Percentiles rank a stretch among this genome's conserved stretches.
Evolutionary conservation across 2,113 vertebrate species (phyloP).

Genomic region (Azemiops feae): DNA sequence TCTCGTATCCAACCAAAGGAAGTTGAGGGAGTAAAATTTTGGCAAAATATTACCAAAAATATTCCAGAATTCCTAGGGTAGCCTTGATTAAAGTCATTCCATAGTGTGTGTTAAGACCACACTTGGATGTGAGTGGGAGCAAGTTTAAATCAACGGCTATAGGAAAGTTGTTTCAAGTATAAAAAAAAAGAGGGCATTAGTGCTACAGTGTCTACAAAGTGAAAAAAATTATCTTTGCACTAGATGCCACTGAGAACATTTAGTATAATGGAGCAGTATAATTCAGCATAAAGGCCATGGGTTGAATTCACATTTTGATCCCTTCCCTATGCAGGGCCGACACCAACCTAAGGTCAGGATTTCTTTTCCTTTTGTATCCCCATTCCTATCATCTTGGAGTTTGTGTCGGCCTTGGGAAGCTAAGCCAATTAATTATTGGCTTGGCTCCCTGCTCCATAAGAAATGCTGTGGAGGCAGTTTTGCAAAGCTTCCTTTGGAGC

Average conservation of each 20-base stretch:
- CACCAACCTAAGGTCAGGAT: neutral
- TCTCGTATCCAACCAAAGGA: conserved; percentile 17
- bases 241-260: neutral
- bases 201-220: conserved; percentile 2
- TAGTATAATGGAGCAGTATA: neutral
- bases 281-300: neutral
- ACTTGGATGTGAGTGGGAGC: conserved; percentile 27
- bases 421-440: neutral
- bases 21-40: conserved; percentile 9
- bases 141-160: neutral
- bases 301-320: neutral
- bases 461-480: neutral
- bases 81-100: conserved; percentile 25
- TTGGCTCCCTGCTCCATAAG: neutral
- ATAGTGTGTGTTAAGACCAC: neutral
- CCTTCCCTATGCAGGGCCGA: neutral
- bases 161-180: conserved; percentile 3
- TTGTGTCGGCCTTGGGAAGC: neutral
- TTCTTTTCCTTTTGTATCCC: neutral
- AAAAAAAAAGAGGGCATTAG: neutral
- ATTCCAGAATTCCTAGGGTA: conserved; percentile 28
- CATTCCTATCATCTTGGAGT: neutral
- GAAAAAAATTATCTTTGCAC: conserved; percentile 5
- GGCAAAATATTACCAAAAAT: conserved; percentile 51
- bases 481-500: neutral